Base-by-base conservation (phyloP, 1,140 invertebrate species). In the Aphidius gifuensis region DNA sequence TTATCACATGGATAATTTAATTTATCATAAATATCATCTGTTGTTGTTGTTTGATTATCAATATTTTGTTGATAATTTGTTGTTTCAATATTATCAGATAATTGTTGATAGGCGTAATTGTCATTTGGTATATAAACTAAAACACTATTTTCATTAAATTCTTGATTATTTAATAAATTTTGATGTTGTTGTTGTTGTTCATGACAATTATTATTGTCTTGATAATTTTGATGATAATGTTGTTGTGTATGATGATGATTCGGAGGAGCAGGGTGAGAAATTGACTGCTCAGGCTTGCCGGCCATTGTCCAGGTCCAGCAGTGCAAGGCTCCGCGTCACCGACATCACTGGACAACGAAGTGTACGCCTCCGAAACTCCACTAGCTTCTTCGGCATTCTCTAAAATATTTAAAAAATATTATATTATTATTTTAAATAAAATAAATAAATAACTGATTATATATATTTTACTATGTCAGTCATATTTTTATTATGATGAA, bases 261-360 rank as follows among this genome's bases (percentile, higher is more conserved):
- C 71, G 73, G 72, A 69, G 71, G 74, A 77, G 71, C 76, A 73
- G 78, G 73, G 73, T 79, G 78, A 70, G 78, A 75, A 69, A 74
- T 72, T 71, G 74, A 73, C 71, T 74, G 76, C 76, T 82, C 80
- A 82, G 80, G 78, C 79, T 82, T 82, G 76, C 80, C 80, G 75
- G 81, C 79, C 81, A 82, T 81, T 72, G 76, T 82, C 80, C 77
- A 79, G 77, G 77, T 81, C 78, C 78, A 81, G 78, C 78, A 78
- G 78, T 76, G 72, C 72, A 74, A 73, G 72, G 72, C 71, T 73
- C 77, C 76, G 74, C 77, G 76, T 74, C 76, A 76, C 76, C 77
- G 77, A 79, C 78, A 80, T 81, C 76, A 80, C 79, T 81, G 76
- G 76, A 71, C 79, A 75, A 74, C 74, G 74, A 75, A 74, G 76